Evolutionary conservation across 1,140 invertebrate genomes (phyloP).

Genomic region (Lordiphosa collinella): DNA sequence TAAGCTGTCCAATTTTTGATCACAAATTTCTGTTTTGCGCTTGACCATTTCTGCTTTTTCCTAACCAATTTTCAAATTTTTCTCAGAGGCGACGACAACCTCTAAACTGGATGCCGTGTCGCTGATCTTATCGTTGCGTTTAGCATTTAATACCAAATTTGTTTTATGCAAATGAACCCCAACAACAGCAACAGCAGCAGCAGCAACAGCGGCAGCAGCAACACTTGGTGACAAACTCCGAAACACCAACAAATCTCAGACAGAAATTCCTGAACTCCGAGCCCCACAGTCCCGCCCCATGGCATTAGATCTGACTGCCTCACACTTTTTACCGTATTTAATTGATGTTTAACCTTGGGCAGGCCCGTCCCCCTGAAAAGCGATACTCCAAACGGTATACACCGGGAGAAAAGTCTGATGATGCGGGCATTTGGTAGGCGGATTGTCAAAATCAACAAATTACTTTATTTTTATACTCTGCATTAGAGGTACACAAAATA

Average conservation of each 20-base stretch:
- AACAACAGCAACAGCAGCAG: constrained; percentile 37
- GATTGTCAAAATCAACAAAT: too few species aligned
- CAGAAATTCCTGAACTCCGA: constrained; percentile 7
- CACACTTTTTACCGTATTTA: constrained; percentile 57
- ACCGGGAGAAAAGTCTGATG: constrained; percentile 7
- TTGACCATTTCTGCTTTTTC: constrained; percentile 45
- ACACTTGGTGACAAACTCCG: constrained; percentile 21
- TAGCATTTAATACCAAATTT: constrained; percentile 79
- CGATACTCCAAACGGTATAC: constrained; percentile 21
- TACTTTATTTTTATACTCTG: too few species aligned
- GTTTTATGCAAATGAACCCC: constrained; percentile 77
- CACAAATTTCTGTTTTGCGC: constrained; percentile 12
- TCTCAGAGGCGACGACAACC: constrained; percentile 38
- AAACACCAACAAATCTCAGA: constrained; percentile 20
- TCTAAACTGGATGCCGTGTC: constrained; percentile 34
- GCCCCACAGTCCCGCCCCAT: neutral
- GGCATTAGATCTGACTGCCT: constrained; percentile 57
- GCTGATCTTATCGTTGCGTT: constrained; percentile 62
- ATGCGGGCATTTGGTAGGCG: too few species aligned
- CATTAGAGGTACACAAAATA: too few species aligned
- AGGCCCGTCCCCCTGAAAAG: constrained; percentile 35
- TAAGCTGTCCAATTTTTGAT: constrained; percentile 53
- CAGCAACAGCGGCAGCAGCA: constrained; percentile 22
- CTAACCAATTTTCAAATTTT: constrained; percentile 28
- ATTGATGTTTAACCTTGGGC: constrained; percentile 75